Base-by-base conservation (phyloP, 2,797 vertebrate genomes). In the Lithobates pipiens region DNA sequence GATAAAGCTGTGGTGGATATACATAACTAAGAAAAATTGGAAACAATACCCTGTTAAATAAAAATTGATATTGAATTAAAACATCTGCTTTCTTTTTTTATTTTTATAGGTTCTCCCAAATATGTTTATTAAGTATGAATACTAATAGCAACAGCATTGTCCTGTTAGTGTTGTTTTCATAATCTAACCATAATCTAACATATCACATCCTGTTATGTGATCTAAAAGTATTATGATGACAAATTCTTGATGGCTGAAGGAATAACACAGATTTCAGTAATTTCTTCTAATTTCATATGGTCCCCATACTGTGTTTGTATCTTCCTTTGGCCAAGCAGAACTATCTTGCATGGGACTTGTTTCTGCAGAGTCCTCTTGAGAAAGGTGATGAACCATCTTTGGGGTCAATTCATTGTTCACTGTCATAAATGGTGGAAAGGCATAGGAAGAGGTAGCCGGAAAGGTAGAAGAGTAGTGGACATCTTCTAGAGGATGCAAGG, bases 401-500 rank as follows among this genome's bases (percentile, higher is more conserved):
- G 95, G 89, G 13, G 91, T 88, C n/a, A 95, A 91, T 76, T 98
- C 97, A 0, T 57, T 94, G 87, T 94, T 88, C 73, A 92, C 54
- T 0, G 95, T 91, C 94, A 95, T 88, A 84, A 97, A 94, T 0
- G 97, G 92, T 63, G 96, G 89, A 79, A 95, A 81, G 76, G 94
- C 76, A 88, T 96, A 97, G 18, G 94, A 88, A 0, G 95, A 81
- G 9, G 93, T 29, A 3, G 93, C 63, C 0, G 92, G 88, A 87
- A 95, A 97, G 63, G 95, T 89, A 9, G 94, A 86, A 1, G 95
- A 87, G 86, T 95, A 97, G 89, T 97, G 96, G 34, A 90, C 89
- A 0, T 99, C 98, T 68, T 99, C 97, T 5, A 96, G 92, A 0
- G 96, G 11, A 73, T 97, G 96, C 80, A 98, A 89, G 0, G 95